phyloP scores from a whole-genome alignment of 2,888 invertebrate genomes.

The Eilema sororculum region DNA sequence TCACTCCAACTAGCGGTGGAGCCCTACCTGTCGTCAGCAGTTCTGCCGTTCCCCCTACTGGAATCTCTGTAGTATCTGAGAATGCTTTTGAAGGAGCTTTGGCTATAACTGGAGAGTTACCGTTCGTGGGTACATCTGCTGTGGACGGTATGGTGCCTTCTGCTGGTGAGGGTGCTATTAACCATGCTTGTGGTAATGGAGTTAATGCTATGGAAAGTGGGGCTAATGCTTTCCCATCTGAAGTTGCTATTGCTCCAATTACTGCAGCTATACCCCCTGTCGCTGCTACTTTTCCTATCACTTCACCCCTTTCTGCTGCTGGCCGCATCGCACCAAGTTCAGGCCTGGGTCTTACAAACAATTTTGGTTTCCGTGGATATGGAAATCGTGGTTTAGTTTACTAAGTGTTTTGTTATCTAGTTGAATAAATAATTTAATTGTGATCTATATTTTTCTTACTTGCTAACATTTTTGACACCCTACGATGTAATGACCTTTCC shows the following conservation, averaged over 20 bases:
- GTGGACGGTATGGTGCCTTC: constrained; percentile 59
- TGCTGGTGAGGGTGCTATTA: constrained; percentile 55
- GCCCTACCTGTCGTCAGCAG: constrained; percentile 54
- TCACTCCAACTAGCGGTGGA: constrained; percentile 50
- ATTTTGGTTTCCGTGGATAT: constrained; percentile 15
- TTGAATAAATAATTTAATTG: constrained; percentile 8
- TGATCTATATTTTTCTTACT: neutral
- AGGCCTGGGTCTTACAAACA: constrained; percentile 15
- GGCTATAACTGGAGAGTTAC: constrained; percentile 58
- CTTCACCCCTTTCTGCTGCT: constrained; percentile 10
- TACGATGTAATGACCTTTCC: no score
- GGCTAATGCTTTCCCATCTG: constrained; percentile 1
- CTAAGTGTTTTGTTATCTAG: constrained; percentile 11
- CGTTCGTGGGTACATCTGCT: constrained; percentile 59
- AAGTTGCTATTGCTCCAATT: neutral
- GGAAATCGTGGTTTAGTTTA: constrained; percentile 12
- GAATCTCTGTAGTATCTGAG: constrained; percentile 60
- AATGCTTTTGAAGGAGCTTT: constrained; percentile 62
- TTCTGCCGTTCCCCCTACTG: constrained; percentile 56
- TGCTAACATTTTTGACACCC: neutral
- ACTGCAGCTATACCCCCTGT: neutral
- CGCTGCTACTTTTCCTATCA: constrained; percentile 2
- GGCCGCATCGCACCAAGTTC: neutral
- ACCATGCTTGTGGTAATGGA: constrained; percentile 60
- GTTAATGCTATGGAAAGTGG: constrained; percentile 54